Base-by-base conservation (phyloP, 2,113 vertebrate species). In the Ondatra zibethicus region DNA sequence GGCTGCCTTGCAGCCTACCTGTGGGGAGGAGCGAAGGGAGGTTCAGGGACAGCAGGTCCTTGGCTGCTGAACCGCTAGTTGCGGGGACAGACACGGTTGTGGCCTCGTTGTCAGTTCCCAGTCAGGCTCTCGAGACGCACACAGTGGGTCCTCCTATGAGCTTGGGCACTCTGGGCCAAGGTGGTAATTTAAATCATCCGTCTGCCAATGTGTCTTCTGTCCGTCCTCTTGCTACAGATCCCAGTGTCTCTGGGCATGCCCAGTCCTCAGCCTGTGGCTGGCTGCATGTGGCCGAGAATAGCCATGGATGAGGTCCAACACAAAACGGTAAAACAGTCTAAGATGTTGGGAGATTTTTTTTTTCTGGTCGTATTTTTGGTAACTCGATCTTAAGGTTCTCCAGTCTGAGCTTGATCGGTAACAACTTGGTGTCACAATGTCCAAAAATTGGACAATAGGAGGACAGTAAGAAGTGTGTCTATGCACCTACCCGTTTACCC, bases 1-100 rank as follows among this genome's bases (percentile, higher is more conserved):
- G 8, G 99, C 99, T 3, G 99, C 99, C 98, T 99, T 99, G 98
- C 99, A 99, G 97, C 99, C 99, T 76, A 99, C 98, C 99, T 99
- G 98, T 42, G 75, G 94, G 85, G 96, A 96, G 29, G 68, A 31
- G 36, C 0, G 0, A 33, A 31, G 14, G 58, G 72, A 17, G 68
- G n/a, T 17, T 85, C 9, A 36, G n/a, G 84, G 55, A n/a, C 13
- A 5, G 27, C 65, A 47, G 58, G n/a, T 17, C 66, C 68, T 47
- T 7, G 25, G 5, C 36, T 8, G 23, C 47, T 29, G 76, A 72
- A 14, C 5, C 7, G 31, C 27, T n/a, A 2, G 31, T n/a, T 61
- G 19, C 0, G 55, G 14, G 68, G 72, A 72, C 45, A 47, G 47
- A 81, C 33, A 80, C 36, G n/a, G 45, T 0, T 82, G 63, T 8